phyloP scores from a whole-genome alignment of 1,140 invertebrate genomes.

The Fopius arisanus region DNA sequence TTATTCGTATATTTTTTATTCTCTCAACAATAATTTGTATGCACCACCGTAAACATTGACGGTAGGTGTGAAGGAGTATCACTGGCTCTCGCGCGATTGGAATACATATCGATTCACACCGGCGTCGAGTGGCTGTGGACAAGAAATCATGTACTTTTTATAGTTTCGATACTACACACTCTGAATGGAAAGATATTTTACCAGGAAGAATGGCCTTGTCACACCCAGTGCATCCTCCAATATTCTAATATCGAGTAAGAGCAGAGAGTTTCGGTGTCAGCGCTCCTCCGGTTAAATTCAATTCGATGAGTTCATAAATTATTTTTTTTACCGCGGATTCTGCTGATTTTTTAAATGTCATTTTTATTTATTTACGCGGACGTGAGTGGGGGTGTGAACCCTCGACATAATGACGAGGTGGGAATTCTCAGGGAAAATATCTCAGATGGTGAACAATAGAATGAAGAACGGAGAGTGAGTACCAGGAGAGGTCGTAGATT shows the following conservation, averaged over 20 bases:
- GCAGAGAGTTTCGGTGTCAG: not conserved
- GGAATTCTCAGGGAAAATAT: no score
- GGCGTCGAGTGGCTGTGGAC: not conserved
- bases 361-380: no score
- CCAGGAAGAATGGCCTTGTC: not conserved
- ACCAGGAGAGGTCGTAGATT: no score
- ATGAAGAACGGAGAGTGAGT: no score
- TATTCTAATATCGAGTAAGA: not conserved
- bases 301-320: not conserved
- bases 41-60: slow-evolving; percentile 33
- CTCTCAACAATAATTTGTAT: slow-evolving; percentile 27
- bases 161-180: not conserved
- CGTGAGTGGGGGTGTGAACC: no score
- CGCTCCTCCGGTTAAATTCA: not conserved
- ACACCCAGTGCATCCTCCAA: not conserved
- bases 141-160: slow-evolving; percentile 7
- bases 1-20: not conserved
- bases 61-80: slow-evolving; percentile 27
- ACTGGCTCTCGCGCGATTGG: slow-evolving; percentile 24
- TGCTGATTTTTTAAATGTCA: no score
- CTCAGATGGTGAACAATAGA: no score
- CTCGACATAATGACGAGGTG: no score
- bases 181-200: not conserved
- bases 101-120: slow-evolving; percentile 28
- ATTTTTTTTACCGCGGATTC: no score